These are phyloP conservation scores for Tryphoninae sp. DNA, from an alignment of 2,888 invertebrate genomes.

Conservation along the genomic window DNA sequence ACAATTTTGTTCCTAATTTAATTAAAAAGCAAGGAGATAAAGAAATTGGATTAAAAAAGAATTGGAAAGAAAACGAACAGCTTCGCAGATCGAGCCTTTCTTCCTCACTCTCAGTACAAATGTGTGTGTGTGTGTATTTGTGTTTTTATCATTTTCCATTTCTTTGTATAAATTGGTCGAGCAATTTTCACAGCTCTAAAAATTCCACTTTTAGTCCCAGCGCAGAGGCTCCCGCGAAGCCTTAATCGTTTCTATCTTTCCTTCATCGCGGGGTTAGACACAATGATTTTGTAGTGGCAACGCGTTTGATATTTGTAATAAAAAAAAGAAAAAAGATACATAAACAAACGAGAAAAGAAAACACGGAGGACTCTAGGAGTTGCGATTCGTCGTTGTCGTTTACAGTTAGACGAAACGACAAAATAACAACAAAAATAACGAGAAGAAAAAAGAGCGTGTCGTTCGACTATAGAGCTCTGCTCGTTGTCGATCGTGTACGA, in stretches of 20 bases:
- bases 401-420: not conserved
- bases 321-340: not conserved
- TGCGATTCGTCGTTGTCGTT: not conserved
- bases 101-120: not conserved
- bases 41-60: not conserved
- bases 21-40: slow-evolving; percentile 6
- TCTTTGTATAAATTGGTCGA: not conserved
- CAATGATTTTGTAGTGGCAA: slow-evolving; percentile 53
- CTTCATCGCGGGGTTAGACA: slow-evolving; percentile 46
- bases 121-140: not conserved
- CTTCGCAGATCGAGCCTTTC: slow-evolving; percentile 10
- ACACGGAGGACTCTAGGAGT: slow-evolving; percentile 16
- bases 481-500: slow-evolving; percentile 7
- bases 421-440: slow-evolving; percentile 8
- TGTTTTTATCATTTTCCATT: not conserved
- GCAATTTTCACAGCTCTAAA: not conserved
- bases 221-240: slow-evolving; percentile 29
- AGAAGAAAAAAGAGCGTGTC: slow-evolving; percentile 4
- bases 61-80: slow-evolving; percentile 23
- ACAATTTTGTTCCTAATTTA: slow-evolving; percentile 58
- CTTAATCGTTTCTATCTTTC: slow-evolving; percentile 21
- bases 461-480: not conserved
- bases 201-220: slow-evolving; percentile 53
- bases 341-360: not conserved
- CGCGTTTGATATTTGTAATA: slow-evolving; percentile 22